Evolutionary conservation across 2,113 vertebrate species (phyloP), one percentile per base, ranked within the genome.

Genomic region (Potamarius usumacintae): DNA sequence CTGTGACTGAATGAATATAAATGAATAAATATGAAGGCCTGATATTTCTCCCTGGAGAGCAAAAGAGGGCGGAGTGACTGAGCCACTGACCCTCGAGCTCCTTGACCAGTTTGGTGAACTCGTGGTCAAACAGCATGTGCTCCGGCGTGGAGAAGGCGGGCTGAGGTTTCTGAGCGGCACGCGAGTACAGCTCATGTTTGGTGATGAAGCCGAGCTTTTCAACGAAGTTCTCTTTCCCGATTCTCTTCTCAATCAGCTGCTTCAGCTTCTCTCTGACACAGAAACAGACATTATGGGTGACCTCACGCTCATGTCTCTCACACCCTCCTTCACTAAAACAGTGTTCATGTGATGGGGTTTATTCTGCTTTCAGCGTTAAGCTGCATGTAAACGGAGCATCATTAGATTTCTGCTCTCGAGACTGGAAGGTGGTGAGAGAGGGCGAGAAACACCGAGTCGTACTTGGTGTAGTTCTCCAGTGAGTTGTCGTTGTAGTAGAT

Each of bases 401-500:
- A 1, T 60, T 20, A 65, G 62, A 42, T 3, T 10, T 22, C 6
- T 2, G 0, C 0, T 10, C 10, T 7, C 0, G 14, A 53, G 50
- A 53, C 8, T 20, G 18, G 8, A 86, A 7, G 0, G 15, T 22
- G 2, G 17, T 5, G 7, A 85, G 63, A 30, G 14, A 88, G 2
- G 48, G 48, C 22, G 27, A 71, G 72, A 82, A 8, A 42, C 27
- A 83, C 14, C 9, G 62, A 48, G 30, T 94, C 96, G 92, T 95
- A 99, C 98, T 98, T 99, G 88, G 96, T 97, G 82, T 96, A 97
- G 92, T 97, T 99, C 92, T 99, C 98, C 60, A 99, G 95, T 0
- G 98, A 98, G 92, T 99, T 99, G 94, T 99, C 98, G 0, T 99
- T 99, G 93, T 99, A 98, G 92, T 97, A 99, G 93, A 99, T 99